These are phyloP conservation scores for Myiopsitta monachus DNA, from an alignment of 2,113 vertebrate genomes.

Conservation along the genomic window DNA sequence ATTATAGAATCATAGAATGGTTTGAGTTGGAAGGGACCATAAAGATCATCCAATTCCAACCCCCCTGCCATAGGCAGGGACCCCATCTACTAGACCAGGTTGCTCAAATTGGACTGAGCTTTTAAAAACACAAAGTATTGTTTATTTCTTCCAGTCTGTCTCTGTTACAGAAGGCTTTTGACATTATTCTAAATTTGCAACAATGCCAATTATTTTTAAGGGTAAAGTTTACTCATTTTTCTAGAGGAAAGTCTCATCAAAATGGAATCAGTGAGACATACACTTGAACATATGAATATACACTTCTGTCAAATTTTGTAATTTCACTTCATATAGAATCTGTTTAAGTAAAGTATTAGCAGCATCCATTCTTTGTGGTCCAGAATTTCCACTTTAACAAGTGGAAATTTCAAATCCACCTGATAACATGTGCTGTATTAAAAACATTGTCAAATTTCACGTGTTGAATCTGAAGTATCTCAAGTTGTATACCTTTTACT, in stretches of 20 bases:
- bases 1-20: background rate
- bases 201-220: background rate
- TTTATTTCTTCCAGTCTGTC: background rate
- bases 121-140: background rate
- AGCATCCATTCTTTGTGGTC: background rate
- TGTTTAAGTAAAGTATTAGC: background rate
- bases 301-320: background rate
- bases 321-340: background rate
- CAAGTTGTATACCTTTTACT: background rate
- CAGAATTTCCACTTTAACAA: background rate
- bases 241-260: background rate
- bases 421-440: background rate
- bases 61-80: background rate
- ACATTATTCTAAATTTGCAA: background rate
- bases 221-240: background rate
- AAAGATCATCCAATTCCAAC: background rate
- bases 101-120: background rate
- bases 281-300: background rate
- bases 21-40: background rate
- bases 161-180: background rate
- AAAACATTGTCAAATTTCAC: background rate
- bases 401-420: background rate
- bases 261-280: background rate
- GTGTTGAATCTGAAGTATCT: background rate
- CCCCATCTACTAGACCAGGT: background rate